These are phyloP conservation scores for Telenomus remus DNA, from an alignment of 1,140 invertebrate genomes.

Conservation along the genomic window DNA sequence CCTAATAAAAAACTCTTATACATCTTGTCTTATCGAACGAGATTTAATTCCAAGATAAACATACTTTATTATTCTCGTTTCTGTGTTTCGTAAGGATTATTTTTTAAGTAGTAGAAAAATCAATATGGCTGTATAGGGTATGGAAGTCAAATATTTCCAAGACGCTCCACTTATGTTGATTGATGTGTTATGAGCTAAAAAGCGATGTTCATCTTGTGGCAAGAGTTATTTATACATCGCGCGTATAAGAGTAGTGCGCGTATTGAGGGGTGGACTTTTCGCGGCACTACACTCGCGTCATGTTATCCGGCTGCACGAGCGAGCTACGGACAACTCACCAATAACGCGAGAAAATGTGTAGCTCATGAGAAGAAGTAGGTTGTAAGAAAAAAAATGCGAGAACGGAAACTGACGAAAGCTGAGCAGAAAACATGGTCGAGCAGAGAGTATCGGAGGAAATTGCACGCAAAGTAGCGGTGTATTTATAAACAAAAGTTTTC, in stretches of 20 bases:
- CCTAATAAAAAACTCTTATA: too few species aligned
- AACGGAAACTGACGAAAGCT: constrained; percentile 1
- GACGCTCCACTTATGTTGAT: constrained; percentile 36
- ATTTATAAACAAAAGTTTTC: constrained; percentile 11
- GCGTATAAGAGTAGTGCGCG: too few species aligned
- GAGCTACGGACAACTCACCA: constrained; percentile 8
- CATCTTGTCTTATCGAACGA: too few species aligned
- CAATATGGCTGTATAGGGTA: too few species aligned
- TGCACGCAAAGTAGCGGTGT: constrained; percentile 3
- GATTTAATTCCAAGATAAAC: too few species aligned
- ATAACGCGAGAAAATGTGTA: constrained; percentile 14
- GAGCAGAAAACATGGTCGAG: constrained; percentile 14
- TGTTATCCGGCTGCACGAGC: constrained; percentile 12
- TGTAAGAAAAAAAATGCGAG: constrained; percentile 6
- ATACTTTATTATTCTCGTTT: too few species aligned
- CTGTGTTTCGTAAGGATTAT: too few species aligned
- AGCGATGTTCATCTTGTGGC: constrained; percentile 30
- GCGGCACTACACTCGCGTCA: constrained; percentile 22
- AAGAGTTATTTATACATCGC: constrained; percentile 37
- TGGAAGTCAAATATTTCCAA: constrained; percentile 43
- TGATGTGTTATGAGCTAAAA: constrained; percentile 27
- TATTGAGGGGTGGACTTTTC: constrained; percentile 46
- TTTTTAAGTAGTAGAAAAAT: too few species aligned
- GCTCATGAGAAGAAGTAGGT: constrained; percentile 10
- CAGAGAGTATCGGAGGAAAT: neutral